A percentile compares a stretch with the other conserved stretches of the same genome.
Evolutionary conservation across 2,113 vertebrate species (phyloP).

Genomic region (Esox niger): DNA sequence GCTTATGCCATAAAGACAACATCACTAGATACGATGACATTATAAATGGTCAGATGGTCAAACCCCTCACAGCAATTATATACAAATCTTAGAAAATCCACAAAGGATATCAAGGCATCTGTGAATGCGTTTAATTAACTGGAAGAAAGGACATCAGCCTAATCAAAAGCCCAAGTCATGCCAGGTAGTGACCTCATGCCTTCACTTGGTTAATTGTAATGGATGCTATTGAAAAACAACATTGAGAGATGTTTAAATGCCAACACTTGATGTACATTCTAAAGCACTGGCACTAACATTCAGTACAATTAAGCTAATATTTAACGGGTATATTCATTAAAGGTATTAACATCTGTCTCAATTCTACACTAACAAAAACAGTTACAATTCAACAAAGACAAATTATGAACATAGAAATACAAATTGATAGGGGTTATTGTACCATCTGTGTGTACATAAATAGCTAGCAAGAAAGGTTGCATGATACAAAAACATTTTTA

Average conservation of each 20-base stretch:
- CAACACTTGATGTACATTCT: constrained; percentile 41
- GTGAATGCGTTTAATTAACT: background rate
- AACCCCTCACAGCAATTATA: too few relatives aligned
- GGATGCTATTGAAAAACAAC: constrained; percentile 63
- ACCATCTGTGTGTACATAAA: background rate
- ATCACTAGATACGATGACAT: too few relatives aligned
- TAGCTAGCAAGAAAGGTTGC: background rate
- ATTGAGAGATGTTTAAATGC: constrained; percentile 54
- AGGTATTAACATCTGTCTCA: constrained; percentile 38
- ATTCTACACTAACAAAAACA: constrained; percentile 28
- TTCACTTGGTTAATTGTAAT: constrained; percentile 43
- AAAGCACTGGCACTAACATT: background rate
- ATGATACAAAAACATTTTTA: background rate
- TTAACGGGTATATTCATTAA: constrained; percentile 57
- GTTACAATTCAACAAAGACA: constrained; percentile 8
- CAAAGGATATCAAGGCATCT: too few relatives aligned
- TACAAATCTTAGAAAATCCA: too few relatives aligned
- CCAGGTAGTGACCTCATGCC: background rate
- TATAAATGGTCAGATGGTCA: too few relatives aligned
- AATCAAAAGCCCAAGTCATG: background rate
- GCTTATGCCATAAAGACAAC: too few relatives aligned
- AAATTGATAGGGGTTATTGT: too few relatives aligned
- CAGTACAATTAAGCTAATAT: constrained; percentile 69
- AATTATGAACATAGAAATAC: constrained; percentile 19
- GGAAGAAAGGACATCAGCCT: background rate